A percentile compares a stretch with the other conserved stretches of the same genome.
These are phyloP conservation scores for Theodoxus fluviatilis DNA, from an alignment of 2,888 invertebrate genomes.

Conservation along the genomic window DNA sequence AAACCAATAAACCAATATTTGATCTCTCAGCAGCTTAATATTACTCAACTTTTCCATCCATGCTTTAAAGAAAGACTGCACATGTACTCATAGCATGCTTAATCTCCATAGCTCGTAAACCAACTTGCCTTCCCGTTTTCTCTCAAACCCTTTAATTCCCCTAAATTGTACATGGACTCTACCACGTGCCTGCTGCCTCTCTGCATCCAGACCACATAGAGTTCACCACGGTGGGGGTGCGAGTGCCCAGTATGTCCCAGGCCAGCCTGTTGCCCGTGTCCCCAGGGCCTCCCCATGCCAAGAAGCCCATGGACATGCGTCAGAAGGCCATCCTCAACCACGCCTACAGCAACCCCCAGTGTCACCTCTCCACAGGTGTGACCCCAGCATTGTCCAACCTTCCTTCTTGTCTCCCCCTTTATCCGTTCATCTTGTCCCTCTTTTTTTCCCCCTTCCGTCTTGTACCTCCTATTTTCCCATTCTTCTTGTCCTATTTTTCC, in stretches of 20 bases:
- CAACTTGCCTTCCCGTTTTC: background rate
- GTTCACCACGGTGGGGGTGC: constrained; percentile 47
- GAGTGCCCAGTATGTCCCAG: constrained; percentile 48
- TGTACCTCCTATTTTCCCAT: background rate
- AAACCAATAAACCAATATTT: no score
- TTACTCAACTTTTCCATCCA: no score
- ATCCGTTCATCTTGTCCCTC: background rate
- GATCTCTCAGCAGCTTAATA: no score
- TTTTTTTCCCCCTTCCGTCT: background rate
- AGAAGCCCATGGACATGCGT: constrained; percentile 50
- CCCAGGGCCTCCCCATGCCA: constrained; percentile 32
- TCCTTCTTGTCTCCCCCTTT: background rate
- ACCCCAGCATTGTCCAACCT: constrained; percentile 4
- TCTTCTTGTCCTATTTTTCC: background rate
- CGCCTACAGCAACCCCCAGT: constrained; percentile 59
- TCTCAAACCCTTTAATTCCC: background rate
- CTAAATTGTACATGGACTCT: no score
- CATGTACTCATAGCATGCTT: no score
- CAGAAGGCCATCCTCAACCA: constrained; percentile 57
- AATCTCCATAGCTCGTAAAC: background rate
- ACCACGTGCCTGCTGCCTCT: background rate
- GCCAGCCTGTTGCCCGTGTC: constrained; percentile 44
- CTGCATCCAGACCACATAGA: constrained; percentile 45
- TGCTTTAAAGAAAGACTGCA: no score
- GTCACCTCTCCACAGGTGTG: constrained; percentile 38